phyloP scores from a whole-genome alignment of 1,140 invertebrate species.

The Samia ricini region DNA sequence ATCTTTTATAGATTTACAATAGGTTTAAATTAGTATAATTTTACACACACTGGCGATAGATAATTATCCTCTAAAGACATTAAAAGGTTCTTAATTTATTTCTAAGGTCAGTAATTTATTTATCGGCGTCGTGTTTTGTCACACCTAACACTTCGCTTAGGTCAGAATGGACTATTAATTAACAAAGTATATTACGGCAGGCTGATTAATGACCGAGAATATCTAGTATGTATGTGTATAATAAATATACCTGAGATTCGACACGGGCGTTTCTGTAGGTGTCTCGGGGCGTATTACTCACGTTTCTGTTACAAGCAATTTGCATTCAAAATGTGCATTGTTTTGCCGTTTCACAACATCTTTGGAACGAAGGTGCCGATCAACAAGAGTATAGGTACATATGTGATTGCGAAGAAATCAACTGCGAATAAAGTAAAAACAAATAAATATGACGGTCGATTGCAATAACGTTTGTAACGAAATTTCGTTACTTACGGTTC shows the following conservation, averaged over 20 bases:
- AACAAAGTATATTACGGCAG: background rate
- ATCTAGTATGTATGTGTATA: background rate
- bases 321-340: conserved; percentile 46
- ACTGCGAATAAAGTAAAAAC: background rate
- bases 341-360: conserved; percentile 35
- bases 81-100: background rate
- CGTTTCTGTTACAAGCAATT: conserved; percentile 35
- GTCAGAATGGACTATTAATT: conserved; percentile 1
- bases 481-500: background rate
- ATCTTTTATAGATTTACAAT: background rate
- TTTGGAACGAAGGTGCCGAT: conserved; percentile 21
- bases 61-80: background rate
- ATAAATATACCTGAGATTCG: background rate
- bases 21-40: background rate
- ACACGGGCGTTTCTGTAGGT: conserved; percentile 13
- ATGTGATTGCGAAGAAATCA: conserved; percentile 12
- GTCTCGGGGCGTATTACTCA: conserved; percentile 31
- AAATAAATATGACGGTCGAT: background rate
- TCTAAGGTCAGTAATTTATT: background rate
- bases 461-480: background rate
- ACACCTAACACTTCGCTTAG: background rate
- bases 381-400: conserved; percentile 10
- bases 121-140: conserved; percentile 14
- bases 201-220: conserved; percentile 16
- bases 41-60: background rate